A percentile compares a stretch with the other conserved stretches of the same genome.
These are phyloP conservation scores for Neodontobutis hainanensis DNA, from an alignment of 2,113 vertebrate species.

Conservation along the genomic window DNA sequence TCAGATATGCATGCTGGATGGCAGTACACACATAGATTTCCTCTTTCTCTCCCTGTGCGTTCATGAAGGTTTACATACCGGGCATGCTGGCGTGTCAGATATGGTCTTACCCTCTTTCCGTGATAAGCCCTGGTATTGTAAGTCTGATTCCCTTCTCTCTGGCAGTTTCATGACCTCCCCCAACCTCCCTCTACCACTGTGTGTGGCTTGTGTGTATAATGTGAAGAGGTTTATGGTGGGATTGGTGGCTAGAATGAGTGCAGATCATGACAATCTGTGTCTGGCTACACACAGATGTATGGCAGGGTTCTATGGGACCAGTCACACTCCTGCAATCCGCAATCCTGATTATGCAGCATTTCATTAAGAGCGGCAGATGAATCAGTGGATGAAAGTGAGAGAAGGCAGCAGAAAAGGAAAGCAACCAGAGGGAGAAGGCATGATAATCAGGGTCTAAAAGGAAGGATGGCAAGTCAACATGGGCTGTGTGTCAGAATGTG, in stretches of 20 bases:
- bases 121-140: slow-evolving; percentile 73
- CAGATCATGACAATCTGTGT: slow-evolving; percentile 40
- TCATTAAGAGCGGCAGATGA: slow-evolving; percentile 67
- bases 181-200: slow-evolving; percentile 16
- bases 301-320: slow-evolving; percentile 29
- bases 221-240: slow-evolving; percentile 61
- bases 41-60: slow-evolving; percentile 10
- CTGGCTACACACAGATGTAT: slow-evolving; percentile 33
- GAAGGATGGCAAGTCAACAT: slow-evolving; percentile 24
- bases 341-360: slow-evolving; percentile 68
- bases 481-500: slow-evolving; percentile 13
- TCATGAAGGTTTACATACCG: slow-evolving; percentile 53
- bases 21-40: background rate
- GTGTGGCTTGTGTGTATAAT: slow-evolving; percentile 39
- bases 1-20: slow-evolving; percentile 29
- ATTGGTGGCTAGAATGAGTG: slow-evolving; percentile 50
- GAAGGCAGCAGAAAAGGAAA: slow-evolving; percentile 28
- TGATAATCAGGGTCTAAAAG: slow-evolving; percentile 35
- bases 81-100: slow-evolving; percentile 67
- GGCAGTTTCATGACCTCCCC: slow-evolving; percentile 65
- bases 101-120: slow-evolving; percentile 73
- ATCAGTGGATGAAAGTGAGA: slow-evolving; percentile 43
- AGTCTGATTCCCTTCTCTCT: slow-evolving; percentile 69
- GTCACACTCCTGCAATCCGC: slow-evolving; percentile 54
- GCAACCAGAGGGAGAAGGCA: slow-evolving; percentile 36